Conservation (phyloP, 2,888 invertebrate genomes). For the Epinotia nisella region DNA sequence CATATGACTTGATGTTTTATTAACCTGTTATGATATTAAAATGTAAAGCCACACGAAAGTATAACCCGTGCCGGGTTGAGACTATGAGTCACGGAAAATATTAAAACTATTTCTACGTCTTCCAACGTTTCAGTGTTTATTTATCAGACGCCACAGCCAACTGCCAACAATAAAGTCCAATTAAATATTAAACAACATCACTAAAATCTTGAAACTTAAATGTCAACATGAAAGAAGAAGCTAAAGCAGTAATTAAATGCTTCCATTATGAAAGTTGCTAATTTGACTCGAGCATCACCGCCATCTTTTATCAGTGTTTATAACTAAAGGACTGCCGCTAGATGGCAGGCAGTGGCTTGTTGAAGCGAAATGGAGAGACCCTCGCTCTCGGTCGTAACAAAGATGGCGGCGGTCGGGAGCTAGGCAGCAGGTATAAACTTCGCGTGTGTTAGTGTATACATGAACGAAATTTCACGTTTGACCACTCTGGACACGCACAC, state of each 20-base stretch:
- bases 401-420: slow-evolving; percentile 82
- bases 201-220: not conserved
- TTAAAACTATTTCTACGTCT: not conserved
- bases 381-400: slow-evolving; percentile 70
- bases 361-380: slow-evolving; percentile 61
- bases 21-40: not conserved
- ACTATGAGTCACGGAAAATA: slow-evolving; percentile 10
- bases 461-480: slow-evolving; percentile 83
- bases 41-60: not conserved
- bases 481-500: slow-evolving; percentile 81
- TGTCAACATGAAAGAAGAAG: not conserved
- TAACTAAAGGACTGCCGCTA: slow-evolving; percentile 46
- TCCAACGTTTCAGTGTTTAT: not conserved
- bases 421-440: slow-evolving; percentile 80
- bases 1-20: not conserved
- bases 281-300: slow-evolving; percentile 27
- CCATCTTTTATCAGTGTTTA: slow-evolving; percentile 48
- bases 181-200: not conserved
- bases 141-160: not conserved
- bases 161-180: not conserved
- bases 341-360: slow-evolving; percentile 61
- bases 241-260: not conserved
- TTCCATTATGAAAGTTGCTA: slow-evolving; percentile 12
- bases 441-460: slow-evolving; percentile 75
- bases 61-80: not conserved